phyloP scores from a whole-genome alignment of 2,113 vertebrate genomes.

The Equus przewalskii region DNA sequence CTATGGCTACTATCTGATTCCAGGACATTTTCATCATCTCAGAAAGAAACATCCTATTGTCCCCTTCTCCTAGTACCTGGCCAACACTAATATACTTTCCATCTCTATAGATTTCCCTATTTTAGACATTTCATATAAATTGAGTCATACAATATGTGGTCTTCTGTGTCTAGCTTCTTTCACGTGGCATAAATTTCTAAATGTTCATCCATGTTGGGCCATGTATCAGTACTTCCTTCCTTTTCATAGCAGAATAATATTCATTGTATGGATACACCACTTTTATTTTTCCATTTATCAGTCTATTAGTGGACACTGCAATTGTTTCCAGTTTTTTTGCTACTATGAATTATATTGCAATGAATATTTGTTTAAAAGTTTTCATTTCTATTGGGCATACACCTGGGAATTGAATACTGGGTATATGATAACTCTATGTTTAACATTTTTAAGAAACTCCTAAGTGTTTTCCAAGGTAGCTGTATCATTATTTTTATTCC shows the following conservation, averaged over 20 bases:
- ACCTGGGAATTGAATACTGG: no score
- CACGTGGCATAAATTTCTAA: neutral
- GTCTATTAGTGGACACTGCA: neutral
- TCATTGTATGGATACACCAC: neutral
- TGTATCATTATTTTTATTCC: neutral
- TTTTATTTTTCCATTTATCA: neutral
- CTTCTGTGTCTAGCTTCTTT: neutral
- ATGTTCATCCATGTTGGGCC: neutral
- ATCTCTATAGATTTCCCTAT: neutral
- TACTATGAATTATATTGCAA: neutral
- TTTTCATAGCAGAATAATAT: neutral
- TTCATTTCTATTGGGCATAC: no score
- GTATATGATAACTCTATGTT: no score
- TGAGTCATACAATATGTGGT: neutral
- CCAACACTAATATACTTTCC: neutral
- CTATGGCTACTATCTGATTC: neutral
- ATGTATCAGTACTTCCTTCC: neutral
- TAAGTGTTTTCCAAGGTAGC: neutral
- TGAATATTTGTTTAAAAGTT: neutral
- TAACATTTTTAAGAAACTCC: no score
- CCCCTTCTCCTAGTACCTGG: neutral
- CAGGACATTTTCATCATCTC: neutral
- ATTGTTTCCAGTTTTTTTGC: neutral
- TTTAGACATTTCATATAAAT: no score
- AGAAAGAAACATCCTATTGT: neutral